A percentile compares a stretch with the other conserved stretches of the same genome.
These are phyloP conservation scores for Crossoptilon crossoptilon DNA, from an alignment of 2,797 vertebrate genomes.

Conservation along the genomic window DNA sequence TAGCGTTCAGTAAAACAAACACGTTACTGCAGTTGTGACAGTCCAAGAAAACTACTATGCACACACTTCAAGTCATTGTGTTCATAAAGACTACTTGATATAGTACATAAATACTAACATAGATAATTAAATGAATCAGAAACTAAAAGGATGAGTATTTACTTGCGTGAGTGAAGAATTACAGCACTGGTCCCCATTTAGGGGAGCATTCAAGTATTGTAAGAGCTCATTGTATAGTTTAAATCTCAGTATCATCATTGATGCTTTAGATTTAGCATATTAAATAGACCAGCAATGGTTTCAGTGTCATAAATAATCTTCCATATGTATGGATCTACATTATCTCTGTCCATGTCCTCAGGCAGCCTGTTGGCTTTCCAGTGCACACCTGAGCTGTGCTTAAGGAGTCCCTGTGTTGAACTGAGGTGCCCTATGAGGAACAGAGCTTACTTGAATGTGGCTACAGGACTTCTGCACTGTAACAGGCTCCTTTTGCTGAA, in stretches of 20 bases:
- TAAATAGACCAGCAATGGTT: not conserved
- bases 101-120: not conserved
- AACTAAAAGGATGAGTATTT: not conserved
- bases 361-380: not conserved
- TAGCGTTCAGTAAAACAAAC: not conserved
- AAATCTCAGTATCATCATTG: not conserved
- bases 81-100: not conserved
- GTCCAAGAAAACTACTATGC: not conserved
- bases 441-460: not conserved
- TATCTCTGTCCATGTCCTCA: too few relatives aligned
- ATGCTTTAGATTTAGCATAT: not conserved
- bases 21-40: accelerated
- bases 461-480: not conserved
- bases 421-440: not conserved
- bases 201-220: not conserved
- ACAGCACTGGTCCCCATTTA: not conserved
- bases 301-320: not conserved
- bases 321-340: too few relatives aligned
- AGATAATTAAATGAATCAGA: not conserved
- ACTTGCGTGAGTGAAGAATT: not conserved
- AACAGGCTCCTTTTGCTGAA: too few relatives aligned
- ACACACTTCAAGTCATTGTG: not conserved
- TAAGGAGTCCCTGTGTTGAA: not conserved
- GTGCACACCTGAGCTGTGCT: not conserved
- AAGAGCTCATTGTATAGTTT: not conserved